A percentile compares a stretch with the other conserved stretches of the same genome.
phyloP scores from a whole-genome alignment of 2,888 invertebrate species.

The Artemia sinica region DNA sequence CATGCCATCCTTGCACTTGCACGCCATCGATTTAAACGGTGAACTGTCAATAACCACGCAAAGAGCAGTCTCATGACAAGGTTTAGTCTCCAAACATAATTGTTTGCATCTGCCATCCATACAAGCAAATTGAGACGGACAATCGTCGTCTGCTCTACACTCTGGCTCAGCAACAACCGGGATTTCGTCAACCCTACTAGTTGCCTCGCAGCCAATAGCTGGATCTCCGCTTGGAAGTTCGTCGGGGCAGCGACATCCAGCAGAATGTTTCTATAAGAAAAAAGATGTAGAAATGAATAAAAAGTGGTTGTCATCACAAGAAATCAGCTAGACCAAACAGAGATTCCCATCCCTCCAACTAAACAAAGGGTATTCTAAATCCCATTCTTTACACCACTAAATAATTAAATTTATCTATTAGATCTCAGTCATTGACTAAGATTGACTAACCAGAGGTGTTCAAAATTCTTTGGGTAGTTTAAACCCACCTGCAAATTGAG shows the following conservation, averaged over 20 bases:
- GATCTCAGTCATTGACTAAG: too few relatives aligned
- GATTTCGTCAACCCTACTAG: slow-evolving; percentile 38
- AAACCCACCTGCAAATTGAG: too few relatives aligned
- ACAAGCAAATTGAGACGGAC: slow-evolving; percentile 54
- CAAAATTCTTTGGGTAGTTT: too few relatives aligned
- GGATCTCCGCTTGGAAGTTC: slow-evolving; percentile 25
- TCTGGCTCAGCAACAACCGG: slow-evolving; percentile 34
- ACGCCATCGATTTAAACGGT: slow-evolving; percentile 28
- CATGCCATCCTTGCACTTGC: slow-evolving; percentile 21
- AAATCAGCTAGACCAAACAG: too few relatives aligned
- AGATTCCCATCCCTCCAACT: too few relatives aligned
- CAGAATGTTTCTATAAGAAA: too few relatives aligned
- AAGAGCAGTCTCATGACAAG: slow-evolving; percentile 26
- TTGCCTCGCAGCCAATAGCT: slow-evolving; percentile 42
- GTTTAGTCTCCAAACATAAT: slow-evolving; percentile 25
- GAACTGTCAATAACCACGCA: slow-evolving; percentile 27
- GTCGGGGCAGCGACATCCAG: slow-evolving; percentile 53
- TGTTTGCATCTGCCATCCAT: slow-evolving; percentile 40
- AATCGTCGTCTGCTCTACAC: slow-evolving; percentile 58
- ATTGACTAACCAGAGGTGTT: too few relatives aligned
- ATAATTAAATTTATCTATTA: too few relatives aligned
- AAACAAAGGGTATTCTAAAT: too few relatives aligned
- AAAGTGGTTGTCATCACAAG: too few relatives aligned
- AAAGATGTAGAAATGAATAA: too few relatives aligned
- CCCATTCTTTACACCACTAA: too few relatives aligned